phyloP scores from a whole-genome alignment of 2,888 invertebrate genomes.

The Dynastes maya region DNA sequence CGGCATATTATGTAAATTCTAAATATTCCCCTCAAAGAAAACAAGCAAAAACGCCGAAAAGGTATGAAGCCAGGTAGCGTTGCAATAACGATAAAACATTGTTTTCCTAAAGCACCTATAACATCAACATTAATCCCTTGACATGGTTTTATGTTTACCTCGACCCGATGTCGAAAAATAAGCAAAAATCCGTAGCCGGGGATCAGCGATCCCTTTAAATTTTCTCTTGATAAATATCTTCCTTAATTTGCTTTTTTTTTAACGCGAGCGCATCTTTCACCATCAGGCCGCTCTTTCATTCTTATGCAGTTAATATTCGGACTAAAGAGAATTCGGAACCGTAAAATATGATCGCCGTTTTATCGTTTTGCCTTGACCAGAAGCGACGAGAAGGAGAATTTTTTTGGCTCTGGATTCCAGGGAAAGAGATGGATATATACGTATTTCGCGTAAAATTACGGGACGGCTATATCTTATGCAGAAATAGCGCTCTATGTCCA shows the following conservation, averaged over 20 bases:
- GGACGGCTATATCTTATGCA: background rate
- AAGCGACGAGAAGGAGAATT: background rate
- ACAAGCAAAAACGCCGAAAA: too few relatives aligned
- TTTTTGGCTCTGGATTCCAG: background rate
- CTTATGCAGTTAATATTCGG: conserved; percentile 18
- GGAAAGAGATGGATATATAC: conserved; percentile 3
- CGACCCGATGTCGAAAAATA: too few relatives aligned
- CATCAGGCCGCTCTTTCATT: conserved; percentile 19
- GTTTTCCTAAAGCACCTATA: too few relatives aligned
- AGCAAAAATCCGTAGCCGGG: background rate
- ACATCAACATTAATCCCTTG: too few relatives aligned
- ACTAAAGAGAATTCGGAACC: conserved; percentile 4
- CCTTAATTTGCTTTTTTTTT: conserved; percentile 35
- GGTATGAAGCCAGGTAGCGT: too few relatives aligned
- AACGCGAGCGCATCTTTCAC: background rate
- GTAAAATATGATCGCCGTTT: conserved; percentile 38
- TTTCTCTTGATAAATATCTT: conserved; percentile 36
- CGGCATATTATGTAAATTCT: too few relatives aligned
- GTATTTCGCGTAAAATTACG: conserved; percentile 3
- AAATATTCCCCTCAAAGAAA: too few relatives aligned
- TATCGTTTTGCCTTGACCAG: conserved; percentile 26
- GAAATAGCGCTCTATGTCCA: background rate
- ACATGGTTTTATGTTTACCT: too few relatives aligned
- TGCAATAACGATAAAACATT: too few relatives aligned
- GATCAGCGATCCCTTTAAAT: conserved; percentile 29